Evolutionary conservation across 2,113 vertebrate species (phyloP), one percentile per base, ranked within the genome.

Genomic region (Salvelinus alpinus): DNA sequence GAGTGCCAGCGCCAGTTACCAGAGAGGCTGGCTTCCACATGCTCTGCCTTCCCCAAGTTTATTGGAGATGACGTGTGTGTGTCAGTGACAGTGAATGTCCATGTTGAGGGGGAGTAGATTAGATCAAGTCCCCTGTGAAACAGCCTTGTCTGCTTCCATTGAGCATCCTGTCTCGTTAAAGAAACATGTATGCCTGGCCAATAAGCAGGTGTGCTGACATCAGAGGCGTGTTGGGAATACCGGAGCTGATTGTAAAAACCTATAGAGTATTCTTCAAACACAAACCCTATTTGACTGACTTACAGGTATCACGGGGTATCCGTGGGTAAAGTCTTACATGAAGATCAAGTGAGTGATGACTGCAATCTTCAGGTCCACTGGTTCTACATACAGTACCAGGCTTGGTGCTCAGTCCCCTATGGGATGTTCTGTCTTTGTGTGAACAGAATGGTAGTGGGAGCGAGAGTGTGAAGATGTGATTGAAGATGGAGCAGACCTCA

Each of bases 101-200:
- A 84, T 72, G 89, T 81, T 78, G 88, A 89, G 85, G 51, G 78
- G 82, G 81, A 88, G 85, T 84, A 84, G 87, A 90, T 90, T 89
- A 88, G 86, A 90, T 90, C 85, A 88, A 87, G 81, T 90, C 88
- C 89, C 88, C 82, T 82, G 86, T 88, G 89, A 89, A 89, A 75
- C 84, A 87, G 85, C 77, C 88, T 88, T 89, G 89, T 90, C 89
- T 80, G 77, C 81, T 85, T 82, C 81, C 86, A 89, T 89, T 84
- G 84, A 77, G 86, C 88, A 79, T 86, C 84, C 83, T 87, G 89
- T 90, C 89, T 89, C 65, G 81, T 90, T 88, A 87, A 86, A 74
- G 75, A 81, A 79, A 64, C 86, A 83, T 87, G 87, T 86, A 85
- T 11, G 85, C 82, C 74, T 0, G 5, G 22, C 86, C 83, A 85